Percentiles rank a stretch among this genome's conserved stretches.
These are phyloP conservation scores for Butorides virescens DNA, from an alignment of 2,113 vertebrate species.

Conservation along the genomic window DNA sequence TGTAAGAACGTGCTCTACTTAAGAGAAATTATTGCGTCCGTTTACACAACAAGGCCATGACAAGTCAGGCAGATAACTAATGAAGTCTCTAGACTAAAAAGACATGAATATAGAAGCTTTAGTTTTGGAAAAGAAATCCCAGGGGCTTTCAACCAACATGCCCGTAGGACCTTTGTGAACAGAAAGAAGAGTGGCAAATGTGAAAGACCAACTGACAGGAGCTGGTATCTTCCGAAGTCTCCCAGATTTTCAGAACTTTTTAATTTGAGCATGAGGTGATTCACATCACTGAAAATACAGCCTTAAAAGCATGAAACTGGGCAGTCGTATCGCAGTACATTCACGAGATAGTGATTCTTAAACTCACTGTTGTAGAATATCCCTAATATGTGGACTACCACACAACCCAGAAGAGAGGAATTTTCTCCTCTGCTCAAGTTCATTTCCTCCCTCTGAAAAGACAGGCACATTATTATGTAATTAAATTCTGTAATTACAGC, in stretches of 20 bases:
- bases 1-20: neutral
- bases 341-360: neutral
- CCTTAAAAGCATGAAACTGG: neutral
- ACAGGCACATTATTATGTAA: neutral
- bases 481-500: neutral
- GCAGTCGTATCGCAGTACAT: fast-evolving
- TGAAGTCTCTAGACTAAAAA: neutral
- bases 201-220: neutral
- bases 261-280: neutral
- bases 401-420: neutral
- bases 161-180: neutral
- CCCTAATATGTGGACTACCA: neutral
- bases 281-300: neutral
- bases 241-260: neutral
- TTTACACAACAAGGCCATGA: neutral
- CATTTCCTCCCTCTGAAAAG: neutral
- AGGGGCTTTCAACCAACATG: neutral
- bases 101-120: neutral
- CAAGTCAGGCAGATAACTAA: neutral
- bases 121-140: neutral
- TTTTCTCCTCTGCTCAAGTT: neutral
- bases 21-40: neutral
- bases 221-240: neutral
- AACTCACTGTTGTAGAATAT: neutral
- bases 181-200: neutral